These are phyloP conservation scores for Ochropleura plecta DNA, from an alignment of 2,888 invertebrate species.

Conservation along the genomic window DNA sequence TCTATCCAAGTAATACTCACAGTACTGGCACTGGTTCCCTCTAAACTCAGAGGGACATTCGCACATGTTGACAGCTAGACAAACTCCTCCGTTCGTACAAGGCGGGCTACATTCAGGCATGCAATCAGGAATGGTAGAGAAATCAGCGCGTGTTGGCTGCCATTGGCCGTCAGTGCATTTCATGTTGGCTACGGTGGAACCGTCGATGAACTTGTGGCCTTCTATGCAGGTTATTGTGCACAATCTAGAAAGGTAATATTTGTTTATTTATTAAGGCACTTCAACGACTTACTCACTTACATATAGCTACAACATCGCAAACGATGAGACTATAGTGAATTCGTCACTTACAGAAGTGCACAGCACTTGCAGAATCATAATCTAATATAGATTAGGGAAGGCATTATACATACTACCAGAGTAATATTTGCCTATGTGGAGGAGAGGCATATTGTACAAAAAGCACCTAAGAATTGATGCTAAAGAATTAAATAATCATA, in stretches of 20 bases:
- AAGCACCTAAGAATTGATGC: background rate
- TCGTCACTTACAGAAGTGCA: no score
- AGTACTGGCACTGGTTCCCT: slow-evolving; percentile 94
- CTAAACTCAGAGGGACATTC: slow-evolving; percentile 93
- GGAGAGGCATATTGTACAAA: background rate
- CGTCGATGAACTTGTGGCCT: slow-evolving; percentile 94
- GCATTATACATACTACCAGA: background rate
- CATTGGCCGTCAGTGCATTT: slow-evolving; percentile 93
- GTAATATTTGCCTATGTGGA: background rate
- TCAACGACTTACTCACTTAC: no score
- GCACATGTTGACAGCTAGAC: slow-evolving; percentile 94
- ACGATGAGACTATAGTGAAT: no score
- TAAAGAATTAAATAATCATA: no score
- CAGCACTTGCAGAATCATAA: no score
- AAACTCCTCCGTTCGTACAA: slow-evolving; percentile 95
- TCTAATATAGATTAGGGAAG: background rate
- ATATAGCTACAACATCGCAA: no score
- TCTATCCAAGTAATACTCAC: slow-evolving; percentile 73
- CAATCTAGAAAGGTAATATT: slow-evolving; percentile 79
- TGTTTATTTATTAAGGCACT: no score
- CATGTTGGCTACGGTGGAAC: slow-evolving; percentile 92
- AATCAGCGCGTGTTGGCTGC: slow-evolving; percentile 92
- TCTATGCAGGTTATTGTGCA: slow-evolving; percentile 93
- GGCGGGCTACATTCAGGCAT: slow-evolving; percentile 92
- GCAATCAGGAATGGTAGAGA: slow-evolving; percentile 93